Percentiles rank a stretch among this genome's conserved stretches.
Evolutionary conservation across 2,113 vertebrate species (phyloP).

Genomic region (Sterna hirundo): DNA sequence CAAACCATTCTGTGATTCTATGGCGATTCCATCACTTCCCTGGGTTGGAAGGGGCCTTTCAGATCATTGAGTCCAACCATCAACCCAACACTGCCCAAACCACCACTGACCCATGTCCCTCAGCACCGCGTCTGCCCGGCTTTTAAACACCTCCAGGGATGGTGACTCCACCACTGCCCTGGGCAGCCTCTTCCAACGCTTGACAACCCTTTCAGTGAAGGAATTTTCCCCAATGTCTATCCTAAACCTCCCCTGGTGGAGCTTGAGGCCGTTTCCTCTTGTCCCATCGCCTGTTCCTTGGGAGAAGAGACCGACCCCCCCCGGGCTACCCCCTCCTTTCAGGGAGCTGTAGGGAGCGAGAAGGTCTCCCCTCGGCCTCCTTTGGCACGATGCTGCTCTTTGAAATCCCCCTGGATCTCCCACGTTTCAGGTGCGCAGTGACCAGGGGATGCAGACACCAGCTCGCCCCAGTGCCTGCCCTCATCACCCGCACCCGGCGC

Average conservation of each 20-base stretch:
- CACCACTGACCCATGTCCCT: not conserved
- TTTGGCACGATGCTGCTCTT: not conserved
- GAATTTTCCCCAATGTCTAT: not conserved
- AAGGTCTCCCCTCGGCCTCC: not conserved
- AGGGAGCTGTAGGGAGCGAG: not conserved
- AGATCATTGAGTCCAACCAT: not conserved
- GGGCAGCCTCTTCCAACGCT: not conserved
- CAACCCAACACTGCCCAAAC: not conserved
- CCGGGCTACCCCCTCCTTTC: not conserved
- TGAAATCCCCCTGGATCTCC: not conserved
- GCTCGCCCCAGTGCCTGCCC: not conserved
- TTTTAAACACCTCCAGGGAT: not conserved
- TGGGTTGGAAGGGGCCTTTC: not conserved
- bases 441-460: not conserved
- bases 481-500: accelerated
- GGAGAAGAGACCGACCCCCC: not conserved
- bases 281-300: not conserved
- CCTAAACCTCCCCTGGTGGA: not conserved
- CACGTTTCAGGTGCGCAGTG: accelerated
- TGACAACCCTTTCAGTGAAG: not conserved
- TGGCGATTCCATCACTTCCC: too few relatives aligned
- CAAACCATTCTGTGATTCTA: too few relatives aligned
- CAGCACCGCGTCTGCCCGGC: not conserved
- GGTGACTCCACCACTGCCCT: not conserved
- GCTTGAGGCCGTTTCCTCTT: not conserved